A percentile compares a stretch with the other conserved stretches of the same genome.
Evolutionary conservation across 2,888 invertebrate genomes (phyloP).

Genomic region (Dasypogon diadema): DNA sequence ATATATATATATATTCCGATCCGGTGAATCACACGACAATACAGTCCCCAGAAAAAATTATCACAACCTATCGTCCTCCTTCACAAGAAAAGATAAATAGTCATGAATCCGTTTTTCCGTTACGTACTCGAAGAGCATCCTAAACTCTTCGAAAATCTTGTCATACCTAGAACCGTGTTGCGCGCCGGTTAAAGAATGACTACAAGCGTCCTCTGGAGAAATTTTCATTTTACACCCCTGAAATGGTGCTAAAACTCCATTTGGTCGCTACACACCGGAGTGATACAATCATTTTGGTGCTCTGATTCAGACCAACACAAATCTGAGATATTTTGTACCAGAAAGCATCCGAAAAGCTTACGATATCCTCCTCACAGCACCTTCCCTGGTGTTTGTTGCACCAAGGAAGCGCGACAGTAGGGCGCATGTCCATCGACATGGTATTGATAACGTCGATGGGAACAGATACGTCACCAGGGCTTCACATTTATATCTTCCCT

Average conservation of each 20-base stretch:
- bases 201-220: conserved; percentile 30
- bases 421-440: conserved; percentile 27
- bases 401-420: neutral
- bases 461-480: conserved; percentile 5
- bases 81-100: neutral
- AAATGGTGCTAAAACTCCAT: conserved; percentile 32
- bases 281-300: conserved; percentile 38
- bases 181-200: conserved; percentile 38
- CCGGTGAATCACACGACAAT: too few relatives aligned
- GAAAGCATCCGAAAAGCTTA: conserved; percentile 34
- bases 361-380: neutral
- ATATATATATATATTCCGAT: too few relatives aligned
- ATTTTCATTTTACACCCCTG: conserved; percentile 36
- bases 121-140: neutral
- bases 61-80: conserved; percentile 14
- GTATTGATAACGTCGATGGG: conserved; percentile 23
- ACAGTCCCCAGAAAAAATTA: neutral
- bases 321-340: conserved; percentile 18
- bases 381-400: neutral
- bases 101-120: too few relatives aligned
- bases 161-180: conserved; percentile 19
- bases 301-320: conserved; percentile 42
- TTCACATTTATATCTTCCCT: conserved; percentile 3
- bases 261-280: conserved; percentile 7
- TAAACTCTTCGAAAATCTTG: neutral